phyloP scores from a whole-genome alignment of 1,140 invertebrate genomes.

The Homarus americanus region DNA sequence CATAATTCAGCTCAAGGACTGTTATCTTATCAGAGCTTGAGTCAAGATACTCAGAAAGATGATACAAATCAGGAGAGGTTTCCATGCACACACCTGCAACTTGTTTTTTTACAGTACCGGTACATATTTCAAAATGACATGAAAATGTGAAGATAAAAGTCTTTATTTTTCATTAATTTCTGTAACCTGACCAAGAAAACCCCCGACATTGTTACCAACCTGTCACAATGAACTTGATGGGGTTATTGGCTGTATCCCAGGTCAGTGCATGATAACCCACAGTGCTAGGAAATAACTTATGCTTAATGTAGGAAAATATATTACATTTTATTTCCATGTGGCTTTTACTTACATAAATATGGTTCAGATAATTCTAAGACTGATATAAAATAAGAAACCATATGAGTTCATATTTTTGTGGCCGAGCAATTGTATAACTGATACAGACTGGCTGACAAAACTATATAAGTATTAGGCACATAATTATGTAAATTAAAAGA shows the following conservation, averaged over 20 bases:
- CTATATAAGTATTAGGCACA: not conserved
- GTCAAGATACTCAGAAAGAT: too few relatives aligned
- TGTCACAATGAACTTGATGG: not conserved
- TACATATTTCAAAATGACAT: too few relatives aligned
- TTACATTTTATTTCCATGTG: slow-evolving; percentile 40
- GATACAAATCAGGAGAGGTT: too few relatives aligned
- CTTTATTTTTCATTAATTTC: too few relatives aligned
- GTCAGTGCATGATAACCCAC: not conserved
- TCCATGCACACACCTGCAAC: too few relatives aligned
- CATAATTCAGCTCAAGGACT: too few relatives aligned
- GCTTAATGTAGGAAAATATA: slow-evolving; percentile 44
- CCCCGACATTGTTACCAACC: too few relatives aligned
- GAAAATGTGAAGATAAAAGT: too few relatives aligned
- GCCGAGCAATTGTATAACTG: not conserved
- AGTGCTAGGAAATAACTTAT: slow-evolving; percentile 25
- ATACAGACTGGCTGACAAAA: not conserved
- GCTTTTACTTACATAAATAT: slow-evolving; percentile 38
- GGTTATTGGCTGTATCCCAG: not conserved
- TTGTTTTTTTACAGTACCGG: too few relatives aligned
- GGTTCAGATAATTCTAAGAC: slow-evolving; percentile 12
- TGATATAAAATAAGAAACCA: not conserved
- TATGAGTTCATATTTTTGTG: not conserved
- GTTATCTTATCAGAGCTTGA: too few relatives aligned
- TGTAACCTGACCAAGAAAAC: too few relatives aligned
- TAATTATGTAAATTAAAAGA: not conserved